Percentiles rank a stretch among this genome's conserved stretches.
Evolutionary conservation across 2,888 invertebrate species (phyloP).

Genomic region (Dilophus febrilis): DNA sequence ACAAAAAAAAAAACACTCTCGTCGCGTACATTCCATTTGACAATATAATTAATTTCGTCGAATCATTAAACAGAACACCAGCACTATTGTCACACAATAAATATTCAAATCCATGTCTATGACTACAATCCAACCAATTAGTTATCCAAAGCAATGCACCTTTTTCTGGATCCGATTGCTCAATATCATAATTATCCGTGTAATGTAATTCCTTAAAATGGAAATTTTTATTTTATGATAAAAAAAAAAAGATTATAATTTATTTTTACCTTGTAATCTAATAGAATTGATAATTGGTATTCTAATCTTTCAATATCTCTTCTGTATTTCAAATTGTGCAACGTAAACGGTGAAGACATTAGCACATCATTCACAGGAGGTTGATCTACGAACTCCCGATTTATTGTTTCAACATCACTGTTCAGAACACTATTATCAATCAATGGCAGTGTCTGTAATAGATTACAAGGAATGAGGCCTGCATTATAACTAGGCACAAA

Average conservation of each 20-base stretch:
- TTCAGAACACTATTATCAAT: too few species aligned
- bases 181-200: constrained; percentile 47
- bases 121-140: constrained; percentile 99
- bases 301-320: constrained; percentile 26
- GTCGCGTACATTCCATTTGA: too few species aligned
- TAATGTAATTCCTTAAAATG: constrained; percentile 32
- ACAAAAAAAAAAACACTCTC: too few species aligned
- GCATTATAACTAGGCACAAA: constrained; percentile 38
- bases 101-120: constrained; percentile 99
- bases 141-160: constrained; percentile 95
- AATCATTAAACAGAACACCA: constrained; percentile 97
- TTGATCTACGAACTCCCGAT: constrained; percentile 27
- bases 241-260: too few species aligned
- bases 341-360: constrained; percentile 28
- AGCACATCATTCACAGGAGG: too few species aligned
- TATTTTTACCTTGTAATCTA: constrained; percentile 20
- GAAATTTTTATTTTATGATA: too few species aligned
- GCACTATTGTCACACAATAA: constrained; percentile 96
- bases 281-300: constrained; percentile 23
- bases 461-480: too few species aligned
- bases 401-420: constrained; percentile 27
- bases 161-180: constrained; percentile 86
- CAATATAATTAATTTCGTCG: constrained; percentile 84
- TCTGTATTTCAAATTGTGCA: constrained; percentile 26
- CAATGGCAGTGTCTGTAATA: too few species aligned